phyloP scores from a whole-genome alignment of 2,797 vertebrate genomes.

The Megaceryle alcyon region DNA sequence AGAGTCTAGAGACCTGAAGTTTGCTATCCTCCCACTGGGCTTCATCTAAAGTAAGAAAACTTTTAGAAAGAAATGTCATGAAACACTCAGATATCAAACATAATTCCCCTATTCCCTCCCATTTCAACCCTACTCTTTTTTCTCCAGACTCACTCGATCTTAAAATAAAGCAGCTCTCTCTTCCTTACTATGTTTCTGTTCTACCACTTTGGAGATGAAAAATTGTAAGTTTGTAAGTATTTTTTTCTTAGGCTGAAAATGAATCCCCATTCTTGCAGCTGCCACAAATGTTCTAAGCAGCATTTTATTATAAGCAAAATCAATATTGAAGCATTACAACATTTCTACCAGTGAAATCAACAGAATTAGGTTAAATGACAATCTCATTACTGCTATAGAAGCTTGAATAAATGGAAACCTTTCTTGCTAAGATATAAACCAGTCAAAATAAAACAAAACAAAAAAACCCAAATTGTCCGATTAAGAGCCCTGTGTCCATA shows the following conservation, averaged over 20 bases:
- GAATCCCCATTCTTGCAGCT: neutral
- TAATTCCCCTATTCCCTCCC: neutral
- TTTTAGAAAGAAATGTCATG: neutral
- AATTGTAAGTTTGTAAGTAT: neutral
- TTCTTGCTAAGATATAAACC: constrained; percentile 31
- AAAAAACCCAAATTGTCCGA: constrained; percentile 29
- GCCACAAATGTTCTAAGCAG: neutral
- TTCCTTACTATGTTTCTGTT: neutral
- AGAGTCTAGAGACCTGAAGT: neutral
- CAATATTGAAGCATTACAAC: constrained; percentile 63
- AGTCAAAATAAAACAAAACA: neutral
- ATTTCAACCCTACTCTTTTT: neutral
- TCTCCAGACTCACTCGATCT: neutral
- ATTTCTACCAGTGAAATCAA: constrained; percentile 61
- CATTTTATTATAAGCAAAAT: constrained; percentile 41
- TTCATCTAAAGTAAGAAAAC: neutral
- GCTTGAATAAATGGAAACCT: constrained; percentile 55
- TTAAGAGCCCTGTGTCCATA: constrained; percentile 34
- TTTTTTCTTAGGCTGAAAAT: neutral
- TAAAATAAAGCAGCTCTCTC: neutral
- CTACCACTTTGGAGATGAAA: neutral
- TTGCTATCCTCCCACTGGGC: constrained; percentile 20
- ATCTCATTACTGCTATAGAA: constrained; percentile 64
- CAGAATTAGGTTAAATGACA: constrained; percentile 67
- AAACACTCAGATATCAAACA: constrained; percentile 17